These are phyloP conservation scores for Epicampocera succincta DNA, from an alignment of 2,888 invertebrate genomes.

Conservation along the genomic window DNA sequence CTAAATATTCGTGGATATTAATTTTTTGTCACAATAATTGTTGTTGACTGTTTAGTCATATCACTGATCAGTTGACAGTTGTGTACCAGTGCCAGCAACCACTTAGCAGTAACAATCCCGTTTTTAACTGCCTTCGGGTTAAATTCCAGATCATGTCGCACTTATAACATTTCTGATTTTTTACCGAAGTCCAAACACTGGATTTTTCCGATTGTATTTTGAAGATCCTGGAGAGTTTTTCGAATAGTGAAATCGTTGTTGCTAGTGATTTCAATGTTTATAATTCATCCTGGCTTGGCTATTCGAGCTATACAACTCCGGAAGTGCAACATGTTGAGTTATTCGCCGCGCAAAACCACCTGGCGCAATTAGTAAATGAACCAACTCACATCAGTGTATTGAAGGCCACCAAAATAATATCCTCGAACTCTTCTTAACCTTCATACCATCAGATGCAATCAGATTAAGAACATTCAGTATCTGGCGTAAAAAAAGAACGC, in stretches of 20 bases:
- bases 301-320: neutral
- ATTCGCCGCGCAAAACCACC: neutral
- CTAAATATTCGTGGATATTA: too few species aligned
- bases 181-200: neutral
- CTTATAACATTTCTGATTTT: neutral
- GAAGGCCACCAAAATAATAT: too few species aligned
- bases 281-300: neutral
- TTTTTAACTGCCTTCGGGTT: too few species aligned
- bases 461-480: too few species aligned
- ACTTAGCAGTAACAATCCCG: too few species aligned
- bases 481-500: too few species aligned
- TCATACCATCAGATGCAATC: too few species aligned
- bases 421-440: too few species aligned
- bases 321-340: neutral
- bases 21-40: too few species aligned
- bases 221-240: neutral
- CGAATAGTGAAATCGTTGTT: slow-evolving; percentile 7
- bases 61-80: too few species aligned
- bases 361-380: neutral
- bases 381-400: neutral
- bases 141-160: neutral
- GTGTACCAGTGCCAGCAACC: slow-evolving; percentile 6
- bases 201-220: neutral
- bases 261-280: slow-evolving; percentile 6
- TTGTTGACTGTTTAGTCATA: too few species aligned